These are phyloP conservation scores for Gobio gobio DNA, from an alignment of 2,113 vertebrate genomes.

Conservation along the genomic window DNA sequence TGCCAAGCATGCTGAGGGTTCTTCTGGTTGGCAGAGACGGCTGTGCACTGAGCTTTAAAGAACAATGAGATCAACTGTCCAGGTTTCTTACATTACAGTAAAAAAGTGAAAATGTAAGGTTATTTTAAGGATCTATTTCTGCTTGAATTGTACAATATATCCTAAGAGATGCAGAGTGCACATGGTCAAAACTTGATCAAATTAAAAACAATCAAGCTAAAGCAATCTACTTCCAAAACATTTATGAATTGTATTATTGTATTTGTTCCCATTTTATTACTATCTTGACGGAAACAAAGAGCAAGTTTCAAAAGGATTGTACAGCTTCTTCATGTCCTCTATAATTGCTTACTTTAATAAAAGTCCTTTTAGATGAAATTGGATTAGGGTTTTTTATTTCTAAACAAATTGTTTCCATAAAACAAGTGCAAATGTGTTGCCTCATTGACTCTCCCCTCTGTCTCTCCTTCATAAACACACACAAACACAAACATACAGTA, in stretches of 20 bases:
- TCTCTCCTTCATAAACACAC: background rate
- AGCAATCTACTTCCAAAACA: background rate
- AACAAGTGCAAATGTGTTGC: background rate
- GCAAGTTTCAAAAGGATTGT: no score
- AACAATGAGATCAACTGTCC: slow-evolving; percentile 10
- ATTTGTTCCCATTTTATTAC: background rate
- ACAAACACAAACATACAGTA: background rate
- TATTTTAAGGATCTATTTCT: background rate
- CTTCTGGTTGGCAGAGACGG: background rate
- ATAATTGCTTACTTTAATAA: background rate
- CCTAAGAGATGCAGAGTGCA: background rate
- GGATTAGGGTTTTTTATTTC: background rate
- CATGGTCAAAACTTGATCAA: background rate
- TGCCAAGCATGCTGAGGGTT: background rate
- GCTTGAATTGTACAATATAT: background rate
- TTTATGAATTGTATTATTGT: background rate
- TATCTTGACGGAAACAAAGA: background rate
- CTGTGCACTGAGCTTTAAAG: background rate
- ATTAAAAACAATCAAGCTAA: background rate
- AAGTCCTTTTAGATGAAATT: background rate
- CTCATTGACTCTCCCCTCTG: background rate
- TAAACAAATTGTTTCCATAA: slow-evolving; percentile 4
- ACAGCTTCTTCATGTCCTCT: background rate
- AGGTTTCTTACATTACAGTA: background rate
- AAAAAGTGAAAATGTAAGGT: background rate